Evolutionary conservation across 1,140 invertebrate genomes (phyloP), one percentile per base, ranked within the genome.

Genomic region (Frieseomelitta varia): DNA sequence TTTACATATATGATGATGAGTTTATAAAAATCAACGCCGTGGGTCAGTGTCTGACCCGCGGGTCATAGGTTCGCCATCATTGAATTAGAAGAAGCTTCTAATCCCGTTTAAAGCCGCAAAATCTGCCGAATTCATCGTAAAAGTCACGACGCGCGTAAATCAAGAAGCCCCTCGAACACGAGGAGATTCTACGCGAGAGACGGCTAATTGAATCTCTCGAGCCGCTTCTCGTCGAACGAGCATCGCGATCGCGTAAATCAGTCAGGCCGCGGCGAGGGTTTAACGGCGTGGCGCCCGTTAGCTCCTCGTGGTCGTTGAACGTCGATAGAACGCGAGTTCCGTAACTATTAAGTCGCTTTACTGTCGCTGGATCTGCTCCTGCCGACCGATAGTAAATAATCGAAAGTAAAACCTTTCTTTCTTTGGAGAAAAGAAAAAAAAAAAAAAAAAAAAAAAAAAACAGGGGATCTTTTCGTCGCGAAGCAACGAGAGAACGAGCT

Each of bases 351-450:
- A 10, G 77, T 81, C 56, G 67, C 30, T 30, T 30, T 30, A 30
- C 81, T 86, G 75, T 79, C 81, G 89, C 85, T 84, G 81, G 90
- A 88, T 58, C 24, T 30, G 30, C 30, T 30, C 30, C 30, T 30
- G 30, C 30, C 30, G 30, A 30, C 30, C 39, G 39, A 39, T 39
- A 6, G 39, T 39, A 39, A 39, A 39, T 39, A 47, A 47, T 47
- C 39, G 6, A 47, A 47, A 47, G 8, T 47, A 47, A 47, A 47
- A 47, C 34, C 34, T 39, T 39, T 39, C 34, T 39, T 4, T 39
- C 2, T 90, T 89, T n/a, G n/a, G n/a, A n/a, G n/a, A n/a, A n/a
- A n/a, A 39, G 39, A 39, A 39, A 39, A 6, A 39, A 6, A 39
- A 6, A 39, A 6, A 6, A 6, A 39, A 6, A 39, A 6, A 34